Percentiles rank a stretch among this genome's conserved stretches.
phyloP scores from a whole-genome alignment of 2,797 vertebrate species.

The Argyrosomus regius region DNA sequence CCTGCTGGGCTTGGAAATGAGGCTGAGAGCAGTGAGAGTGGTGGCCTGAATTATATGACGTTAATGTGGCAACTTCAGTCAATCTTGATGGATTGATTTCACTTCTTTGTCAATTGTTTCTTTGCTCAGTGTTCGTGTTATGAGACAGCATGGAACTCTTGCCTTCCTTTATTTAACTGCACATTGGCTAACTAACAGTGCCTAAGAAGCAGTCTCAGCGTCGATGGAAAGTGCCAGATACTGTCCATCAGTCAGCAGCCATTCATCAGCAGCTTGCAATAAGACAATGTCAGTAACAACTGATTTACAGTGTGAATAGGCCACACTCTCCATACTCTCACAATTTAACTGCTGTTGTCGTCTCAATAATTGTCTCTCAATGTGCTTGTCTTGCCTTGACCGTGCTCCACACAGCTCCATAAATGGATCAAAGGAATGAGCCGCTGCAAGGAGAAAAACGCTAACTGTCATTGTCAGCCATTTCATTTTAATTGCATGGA shows the following conservation, averaged over 20 bases:
- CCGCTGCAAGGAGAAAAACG: slow-evolving; percentile 19
- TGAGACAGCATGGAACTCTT: too few relatives aligned
- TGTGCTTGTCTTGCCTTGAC: neutral
- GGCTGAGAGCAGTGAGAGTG: too few relatives aligned
- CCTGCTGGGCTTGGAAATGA: too few relatives aligned
- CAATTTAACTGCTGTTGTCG: slow-evolving; percentile 1
- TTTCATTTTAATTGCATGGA: slow-evolving; percentile 63
- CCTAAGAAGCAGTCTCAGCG: neutral
- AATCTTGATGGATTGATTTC: too few relatives aligned
- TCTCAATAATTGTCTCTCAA: slow-evolving; percentile 1
- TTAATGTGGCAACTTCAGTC: too few relatives aligned
- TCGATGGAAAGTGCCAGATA: neutral
- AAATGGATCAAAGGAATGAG: slow-evolving; percentile 36
- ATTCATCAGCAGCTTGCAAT: too few relatives aligned
- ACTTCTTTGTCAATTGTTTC: too few relatives aligned
- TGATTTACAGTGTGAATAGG: neutral
- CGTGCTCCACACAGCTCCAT: neutral
- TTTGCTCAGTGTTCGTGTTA: too few relatives aligned
- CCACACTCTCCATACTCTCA: neutral
- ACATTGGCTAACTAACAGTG: too few relatives aligned
- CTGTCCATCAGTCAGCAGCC: neutral
- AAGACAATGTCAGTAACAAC: neutral
- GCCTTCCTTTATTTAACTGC: too few relatives aligned
- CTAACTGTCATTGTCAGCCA: slow-evolving; percentile 53
- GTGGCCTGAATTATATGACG: too few relatives aligned